phyloP scores from a whole-genome alignment of 2,797 vertebrate species.

The Argya squamiceps region DNA sequence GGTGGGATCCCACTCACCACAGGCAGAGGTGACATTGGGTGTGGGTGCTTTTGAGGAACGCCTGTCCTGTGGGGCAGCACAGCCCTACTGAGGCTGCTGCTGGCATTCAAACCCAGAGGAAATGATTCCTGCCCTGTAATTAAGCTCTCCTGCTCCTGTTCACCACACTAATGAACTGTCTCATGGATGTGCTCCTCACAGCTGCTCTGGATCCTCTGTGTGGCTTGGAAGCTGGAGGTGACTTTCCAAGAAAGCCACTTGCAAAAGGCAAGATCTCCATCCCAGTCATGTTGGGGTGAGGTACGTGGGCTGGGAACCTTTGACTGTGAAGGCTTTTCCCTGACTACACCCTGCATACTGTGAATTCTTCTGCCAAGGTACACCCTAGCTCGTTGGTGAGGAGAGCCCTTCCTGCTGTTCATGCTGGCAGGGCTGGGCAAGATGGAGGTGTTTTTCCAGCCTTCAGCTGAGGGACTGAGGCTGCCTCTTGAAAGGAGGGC shows the following conservation, averaged over 20 bases:
- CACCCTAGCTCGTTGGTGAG: neutral
- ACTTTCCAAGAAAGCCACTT: neutral
- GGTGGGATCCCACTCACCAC: accelerated
- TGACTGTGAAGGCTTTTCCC: neutral
- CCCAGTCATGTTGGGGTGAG: neutral
- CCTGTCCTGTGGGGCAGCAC: neutral
- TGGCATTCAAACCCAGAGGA: neutral
- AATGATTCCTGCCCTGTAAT: neutral
- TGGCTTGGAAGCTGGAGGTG: neutral
- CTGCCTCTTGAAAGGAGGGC: neutral
- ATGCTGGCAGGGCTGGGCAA: accelerated
- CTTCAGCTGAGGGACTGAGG: neutral
- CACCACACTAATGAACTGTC: neutral
- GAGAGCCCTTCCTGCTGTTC: neutral
- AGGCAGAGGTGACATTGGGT: neutral
- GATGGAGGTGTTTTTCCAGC: neutral
- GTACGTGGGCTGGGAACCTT: neutral
- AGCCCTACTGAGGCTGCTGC: neutral
- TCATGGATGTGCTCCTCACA: neutral
- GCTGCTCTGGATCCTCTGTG: neutral
- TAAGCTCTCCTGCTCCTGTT: neutral
- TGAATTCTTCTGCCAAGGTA: neutral
- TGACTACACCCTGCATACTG: neutral
- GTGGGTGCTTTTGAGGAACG: accelerated
- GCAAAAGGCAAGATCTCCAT: neutral